A percentile compares a stretch with the other conserved stretches of the same genome.
phyloP scores from a whole-genome alignment of 2,113 vertebrate species.

The Antechinus stuartii region DNA sequence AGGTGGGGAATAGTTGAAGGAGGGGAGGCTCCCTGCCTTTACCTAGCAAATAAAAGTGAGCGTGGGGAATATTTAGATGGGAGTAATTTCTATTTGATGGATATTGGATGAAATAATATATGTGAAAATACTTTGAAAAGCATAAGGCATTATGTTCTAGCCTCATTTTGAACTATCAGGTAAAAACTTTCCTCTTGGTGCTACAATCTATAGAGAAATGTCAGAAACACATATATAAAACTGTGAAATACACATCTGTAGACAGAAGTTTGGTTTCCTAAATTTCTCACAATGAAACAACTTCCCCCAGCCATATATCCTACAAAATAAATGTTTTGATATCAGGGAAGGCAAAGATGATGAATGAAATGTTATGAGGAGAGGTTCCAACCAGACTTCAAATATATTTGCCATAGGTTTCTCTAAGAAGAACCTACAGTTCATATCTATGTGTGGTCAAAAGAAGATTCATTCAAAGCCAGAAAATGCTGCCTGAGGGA shows the following conservation, averaged over 20 bases:
- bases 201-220: background rate
- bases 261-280: background rate
- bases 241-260: background rate
- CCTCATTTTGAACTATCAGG: background rate
- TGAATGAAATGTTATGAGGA: background rate
- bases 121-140: background rate
- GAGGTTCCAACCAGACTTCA: background rate
- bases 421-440: background rate
- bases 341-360: constrained; percentile 1
- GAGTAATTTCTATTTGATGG: no score
- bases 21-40: background rate
- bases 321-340: background rate
- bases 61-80: background rate
- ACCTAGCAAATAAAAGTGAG: background rate
- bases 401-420: background rate
- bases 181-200: background rate
- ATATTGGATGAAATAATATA: background rate
- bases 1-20: background rate
- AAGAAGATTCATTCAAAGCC: background rate
- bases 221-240: constrained; percentile 9
- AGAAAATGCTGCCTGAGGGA: background rate
- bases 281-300: background rate
- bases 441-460: background rate
- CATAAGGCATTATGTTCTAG: background rate
- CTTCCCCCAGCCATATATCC: background rate